phyloP scores from a whole-genome alignment of 2,888 invertebrate genomes.

The Trichopoda pennipes region DNA sequence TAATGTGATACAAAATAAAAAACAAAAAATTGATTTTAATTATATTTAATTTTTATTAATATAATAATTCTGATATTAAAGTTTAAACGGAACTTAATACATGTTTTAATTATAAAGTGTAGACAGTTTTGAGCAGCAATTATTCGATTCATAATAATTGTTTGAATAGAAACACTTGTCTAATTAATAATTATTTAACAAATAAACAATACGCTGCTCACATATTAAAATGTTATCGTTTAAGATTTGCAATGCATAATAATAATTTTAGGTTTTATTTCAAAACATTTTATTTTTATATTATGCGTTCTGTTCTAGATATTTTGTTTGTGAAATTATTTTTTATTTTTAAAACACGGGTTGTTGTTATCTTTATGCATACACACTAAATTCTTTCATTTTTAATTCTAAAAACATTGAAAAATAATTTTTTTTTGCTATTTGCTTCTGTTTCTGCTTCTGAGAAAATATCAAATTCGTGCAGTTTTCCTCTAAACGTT shows the following conservation, averaged over 20 bases:
- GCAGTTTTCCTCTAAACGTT: conserved; percentile 40
- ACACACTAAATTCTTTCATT: conserved; percentile 11
- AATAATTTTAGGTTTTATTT: too few species aligned
- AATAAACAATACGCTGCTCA: too few species aligned
- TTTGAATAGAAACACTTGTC: too few species aligned
- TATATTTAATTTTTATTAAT: too few species aligned
- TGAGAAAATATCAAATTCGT: conserved; percentile 40
- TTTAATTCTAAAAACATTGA: conserved; percentile 41
- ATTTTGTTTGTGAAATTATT: conserved; percentile 23
- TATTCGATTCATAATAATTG: too few species aligned
- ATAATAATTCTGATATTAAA: too few species aligned
- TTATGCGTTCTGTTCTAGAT: conserved; percentile 17
- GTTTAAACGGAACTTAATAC: too few species aligned
- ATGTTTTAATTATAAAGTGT: too few species aligned
- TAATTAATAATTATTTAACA: too few species aligned
- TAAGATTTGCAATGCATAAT: too few species aligned
- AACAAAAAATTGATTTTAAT: background rate
- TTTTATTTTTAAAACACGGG: conserved; percentile 38
- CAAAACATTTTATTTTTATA: background rate
- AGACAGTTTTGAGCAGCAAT: too few species aligned
- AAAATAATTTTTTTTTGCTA: conserved; percentile 26
- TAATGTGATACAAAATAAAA: background rate
- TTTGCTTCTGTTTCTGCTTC: background rate
- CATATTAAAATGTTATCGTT: too few species aligned
- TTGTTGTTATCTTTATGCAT: conserved; percentile 16